These are phyloP conservation scores for Trachemys scripta DNA, from an alignment of 2,113 vertebrate species.

Conservation along the genomic window DNA sequence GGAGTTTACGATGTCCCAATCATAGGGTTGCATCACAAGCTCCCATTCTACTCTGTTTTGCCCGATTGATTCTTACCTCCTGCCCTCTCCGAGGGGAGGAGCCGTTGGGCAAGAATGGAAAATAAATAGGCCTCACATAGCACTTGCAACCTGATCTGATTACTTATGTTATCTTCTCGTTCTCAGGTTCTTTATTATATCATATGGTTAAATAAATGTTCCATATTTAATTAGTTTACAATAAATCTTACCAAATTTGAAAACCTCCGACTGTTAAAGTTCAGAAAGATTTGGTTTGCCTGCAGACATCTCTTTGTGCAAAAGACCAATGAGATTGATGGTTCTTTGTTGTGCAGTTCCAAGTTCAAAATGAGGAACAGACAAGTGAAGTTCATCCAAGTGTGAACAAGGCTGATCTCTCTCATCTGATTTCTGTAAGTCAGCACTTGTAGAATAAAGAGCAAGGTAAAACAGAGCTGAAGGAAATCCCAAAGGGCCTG, in stretches of 20 bases:
- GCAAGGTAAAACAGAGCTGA: background rate
- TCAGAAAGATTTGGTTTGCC: conserved; percentile 49
- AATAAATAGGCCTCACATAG: background rate
- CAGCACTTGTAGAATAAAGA: background rate
- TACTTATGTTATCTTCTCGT: background rate
- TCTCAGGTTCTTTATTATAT: conserved; percentile 38
- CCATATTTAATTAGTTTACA: background rate
- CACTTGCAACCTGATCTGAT: background rate
- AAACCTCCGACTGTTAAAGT: conserved; percentile 55
- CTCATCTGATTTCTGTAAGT: background rate
- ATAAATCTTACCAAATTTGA: conserved; percentile 4
- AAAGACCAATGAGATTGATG: background rate
- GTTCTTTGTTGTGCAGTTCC: background rate
- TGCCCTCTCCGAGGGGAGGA: background rate
- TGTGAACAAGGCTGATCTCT: background rate
- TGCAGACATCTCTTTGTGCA: conserved; percentile 36
- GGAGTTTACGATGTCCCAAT: background rate
- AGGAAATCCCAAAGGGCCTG: background rate
- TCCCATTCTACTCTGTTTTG: background rate
- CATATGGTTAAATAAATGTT: conserved; percentile 30
- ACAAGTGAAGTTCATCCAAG: background rate
- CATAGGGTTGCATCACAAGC: fast-evolving
- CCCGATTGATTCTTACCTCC: background rate
- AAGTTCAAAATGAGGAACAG: background rate
- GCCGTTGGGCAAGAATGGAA: background rate